Percentiles rank a stretch among this genome's conserved stretches.
These are phyloP conservation scores for Phaethon lepturus DNA, from an alignment of 2,113 vertebrate species.

Conservation along the genomic window DNA sequence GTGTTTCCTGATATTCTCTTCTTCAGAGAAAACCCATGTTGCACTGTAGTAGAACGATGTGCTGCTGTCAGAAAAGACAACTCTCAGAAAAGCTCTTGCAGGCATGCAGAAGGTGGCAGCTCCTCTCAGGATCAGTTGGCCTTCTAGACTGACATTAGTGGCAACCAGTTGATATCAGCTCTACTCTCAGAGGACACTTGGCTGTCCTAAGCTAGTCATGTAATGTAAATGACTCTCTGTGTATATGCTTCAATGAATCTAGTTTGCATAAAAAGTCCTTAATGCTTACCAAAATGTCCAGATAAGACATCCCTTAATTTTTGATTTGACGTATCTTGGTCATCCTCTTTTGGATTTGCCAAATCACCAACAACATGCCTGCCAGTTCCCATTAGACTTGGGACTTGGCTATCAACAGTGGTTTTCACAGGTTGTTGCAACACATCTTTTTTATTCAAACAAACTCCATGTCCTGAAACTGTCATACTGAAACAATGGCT, in stretches of 20 bases:
- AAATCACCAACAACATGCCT: background rate
- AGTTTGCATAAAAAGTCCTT: background rate
- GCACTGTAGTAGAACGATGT: background rate
- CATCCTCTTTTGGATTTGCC: background rate
- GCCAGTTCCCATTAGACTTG: background rate
- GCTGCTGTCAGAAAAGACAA: background rate
- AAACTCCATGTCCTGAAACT: background rate
- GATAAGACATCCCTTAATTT: background rate
- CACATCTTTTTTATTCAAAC: background rate
- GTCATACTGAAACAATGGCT: background rate
- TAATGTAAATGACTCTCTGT: background rate
- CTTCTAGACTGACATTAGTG: background rate
- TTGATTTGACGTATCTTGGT: background rate
- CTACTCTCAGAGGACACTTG: background rate
- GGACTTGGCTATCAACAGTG: background rate
- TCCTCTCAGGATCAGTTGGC: background rate
- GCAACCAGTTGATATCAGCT: background rate
- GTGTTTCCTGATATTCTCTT: background rate
- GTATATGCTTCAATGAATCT: background rate
- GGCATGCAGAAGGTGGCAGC: background rate
- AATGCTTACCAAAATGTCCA: background rate
- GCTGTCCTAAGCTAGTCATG: background rate
- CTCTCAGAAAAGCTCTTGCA: background rate
- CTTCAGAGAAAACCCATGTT: background rate
- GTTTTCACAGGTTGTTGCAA: background rate